phyloP scores from a whole-genome alignment of 2,888 invertebrate genomes.

The Abrostola triplasia region DNA sequence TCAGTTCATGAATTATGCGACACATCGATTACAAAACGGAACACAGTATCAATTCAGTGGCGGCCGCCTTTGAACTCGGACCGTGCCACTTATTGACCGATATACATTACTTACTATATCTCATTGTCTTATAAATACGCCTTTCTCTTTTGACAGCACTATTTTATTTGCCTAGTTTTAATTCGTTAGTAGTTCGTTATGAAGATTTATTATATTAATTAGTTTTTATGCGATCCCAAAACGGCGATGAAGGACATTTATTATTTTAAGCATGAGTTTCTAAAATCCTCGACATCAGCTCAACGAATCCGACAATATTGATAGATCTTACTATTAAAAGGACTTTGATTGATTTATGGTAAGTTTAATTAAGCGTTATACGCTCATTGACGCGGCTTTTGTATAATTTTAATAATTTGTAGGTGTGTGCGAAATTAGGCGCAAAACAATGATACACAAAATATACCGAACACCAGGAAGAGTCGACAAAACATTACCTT shows the following conservation, averaged over 20 bases:
- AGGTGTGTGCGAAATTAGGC: slow-evolving; percentile 63
- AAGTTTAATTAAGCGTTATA: slow-evolving; percentile 26
- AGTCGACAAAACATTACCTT: slow-evolving; percentile 74
- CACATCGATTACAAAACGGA: slow-evolving; percentile 80
- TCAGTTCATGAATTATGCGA: slow-evolving; percentile 75
- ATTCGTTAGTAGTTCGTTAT: neutral
- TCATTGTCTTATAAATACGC: slow-evolving; percentile 44
- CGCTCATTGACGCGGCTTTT: slow-evolving; percentile 29
- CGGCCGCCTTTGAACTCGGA: slow-evolving; percentile 69
- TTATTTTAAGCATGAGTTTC: neutral
- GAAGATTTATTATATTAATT: slow-evolving; percentile 1
- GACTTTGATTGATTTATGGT: slow-evolving; percentile 47
- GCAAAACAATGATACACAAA: slow-evolving; percentile 64
- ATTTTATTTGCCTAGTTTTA: slow-evolving; percentile 7
- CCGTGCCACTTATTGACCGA: slow-evolving; percentile 58
- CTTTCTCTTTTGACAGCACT: slow-evolving; percentile 47
- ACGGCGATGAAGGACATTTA: neutral
- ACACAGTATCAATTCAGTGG: slow-evolving; percentile 73
- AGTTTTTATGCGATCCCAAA: neutral
- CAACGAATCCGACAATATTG: slow-evolving; percentile 29
- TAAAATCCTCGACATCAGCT: slow-evolving; percentile 8
- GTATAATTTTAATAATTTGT: slow-evolving; percentile 29
- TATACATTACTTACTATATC: slow-evolving; percentile 52
- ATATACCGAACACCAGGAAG: slow-evolving; percentile 73
- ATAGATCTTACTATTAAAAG: slow-evolving; percentile 19